Conservation (phyloP, 2,113 vertebrate species). For the Bubo scandiacus region DNA sequence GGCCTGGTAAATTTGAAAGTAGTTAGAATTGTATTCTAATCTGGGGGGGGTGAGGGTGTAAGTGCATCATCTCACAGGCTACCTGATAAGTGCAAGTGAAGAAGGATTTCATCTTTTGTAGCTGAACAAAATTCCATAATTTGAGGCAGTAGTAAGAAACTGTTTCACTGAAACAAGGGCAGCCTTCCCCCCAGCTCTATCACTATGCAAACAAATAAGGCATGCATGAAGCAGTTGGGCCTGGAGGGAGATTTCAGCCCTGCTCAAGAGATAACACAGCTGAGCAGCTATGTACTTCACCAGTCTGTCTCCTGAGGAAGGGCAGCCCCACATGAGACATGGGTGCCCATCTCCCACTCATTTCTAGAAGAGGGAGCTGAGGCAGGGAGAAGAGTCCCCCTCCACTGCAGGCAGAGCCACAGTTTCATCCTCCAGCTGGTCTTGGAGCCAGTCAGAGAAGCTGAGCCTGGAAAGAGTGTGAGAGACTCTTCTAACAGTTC, state of each 20-base stretch:
- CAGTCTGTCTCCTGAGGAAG: not conserved
- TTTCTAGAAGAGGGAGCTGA: not conserved
- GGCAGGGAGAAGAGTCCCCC: not conserved
- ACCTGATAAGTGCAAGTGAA: not conserved
- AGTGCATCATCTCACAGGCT: not conserved
- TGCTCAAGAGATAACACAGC: rapidly evolving
- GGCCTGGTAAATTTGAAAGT: not conserved
- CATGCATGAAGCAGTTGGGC: not conserved
- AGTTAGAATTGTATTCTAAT: not conserved
- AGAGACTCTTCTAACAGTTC: not conserved
- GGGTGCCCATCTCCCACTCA: not conserved
- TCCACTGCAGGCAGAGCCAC: rapidly evolving
- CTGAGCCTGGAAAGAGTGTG: not conserved
- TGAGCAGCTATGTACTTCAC: not conserved
- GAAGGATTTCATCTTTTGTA: not conserved
- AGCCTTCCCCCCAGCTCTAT: not conserved
- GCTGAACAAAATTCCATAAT: not conserved
- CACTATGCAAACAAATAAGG: not conserved
- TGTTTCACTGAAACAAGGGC: not conserved
- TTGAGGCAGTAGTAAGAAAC: not conserved
- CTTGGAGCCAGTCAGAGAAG: not conserved
- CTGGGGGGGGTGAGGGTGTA: not conserved
- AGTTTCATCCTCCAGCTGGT: not conserved
- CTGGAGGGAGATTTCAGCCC: not conserved
- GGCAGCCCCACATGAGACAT: not conserved